Evolutionary conservation across 2,888 invertebrate species (phyloP).

Genomic region (Diarsia rubi): DNA sequence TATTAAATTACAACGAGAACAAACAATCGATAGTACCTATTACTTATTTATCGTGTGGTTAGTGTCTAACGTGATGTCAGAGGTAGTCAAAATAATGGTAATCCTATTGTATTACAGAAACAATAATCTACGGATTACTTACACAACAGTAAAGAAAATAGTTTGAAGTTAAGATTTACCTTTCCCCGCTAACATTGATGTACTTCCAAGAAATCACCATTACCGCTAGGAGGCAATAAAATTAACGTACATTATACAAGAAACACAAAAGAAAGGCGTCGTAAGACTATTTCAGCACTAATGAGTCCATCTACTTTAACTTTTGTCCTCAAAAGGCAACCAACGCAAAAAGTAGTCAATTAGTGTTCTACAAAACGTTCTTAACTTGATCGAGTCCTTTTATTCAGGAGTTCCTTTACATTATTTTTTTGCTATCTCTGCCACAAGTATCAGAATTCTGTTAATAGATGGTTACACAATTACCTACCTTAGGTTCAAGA

Average conservation of each 20-base stretch:
- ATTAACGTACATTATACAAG: constrained; percentile 59
- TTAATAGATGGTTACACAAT: constrained; percentile 42
- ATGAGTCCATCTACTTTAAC: constrained; percentile 84
- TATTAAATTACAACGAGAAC: not conserved
- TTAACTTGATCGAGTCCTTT: constrained; percentile 85
- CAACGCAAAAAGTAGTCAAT: constrained; percentile 84
- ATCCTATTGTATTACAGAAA: not conserved
- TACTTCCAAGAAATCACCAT: constrained; percentile 37
- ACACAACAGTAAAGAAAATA: not conserved
- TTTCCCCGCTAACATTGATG: constrained; percentile 5
- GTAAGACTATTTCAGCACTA: constrained; percentile 76
- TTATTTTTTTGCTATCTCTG: constrained; percentile 68
- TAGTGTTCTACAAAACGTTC: constrained; percentile 85
- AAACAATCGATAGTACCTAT: not conserved
- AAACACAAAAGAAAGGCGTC: constrained; percentile 65
- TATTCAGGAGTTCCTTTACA: constrained; percentile 78
- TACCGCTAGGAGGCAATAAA: constrained; percentile 53
- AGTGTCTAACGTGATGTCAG: too few relatives aligned
- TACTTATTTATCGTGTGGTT: not conserved
- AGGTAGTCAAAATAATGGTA: not conserved
- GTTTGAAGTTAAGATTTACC: constrained; percentile 22
- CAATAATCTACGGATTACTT: not conserved
- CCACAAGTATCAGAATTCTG: constrained; percentile 52
- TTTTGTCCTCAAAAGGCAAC: constrained; percentile 81
- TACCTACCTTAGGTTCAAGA: not conserved